Percentiles rank a stretch among this genome's conserved stretches.
Evolutionary conservation across 2,797 vertebrate species (phyloP).

Genomic region (Botia almorhae): DNA sequence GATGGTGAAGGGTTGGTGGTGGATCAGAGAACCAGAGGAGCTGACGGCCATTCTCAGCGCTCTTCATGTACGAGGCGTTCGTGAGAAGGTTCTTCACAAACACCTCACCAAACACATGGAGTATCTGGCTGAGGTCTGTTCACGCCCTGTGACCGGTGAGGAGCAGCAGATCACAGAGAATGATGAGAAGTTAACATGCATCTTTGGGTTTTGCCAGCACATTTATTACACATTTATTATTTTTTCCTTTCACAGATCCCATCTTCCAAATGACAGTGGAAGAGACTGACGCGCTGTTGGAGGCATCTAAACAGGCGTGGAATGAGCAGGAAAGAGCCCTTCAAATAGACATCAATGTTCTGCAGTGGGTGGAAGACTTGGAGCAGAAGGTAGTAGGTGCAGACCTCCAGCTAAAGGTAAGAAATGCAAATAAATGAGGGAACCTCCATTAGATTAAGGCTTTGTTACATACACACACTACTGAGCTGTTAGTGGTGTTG

Average conservation of each 20-base stretch:
- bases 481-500: not conserved
- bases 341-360: constrained; percentile 82
- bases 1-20: constrained; percentile 94
- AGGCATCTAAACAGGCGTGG: constrained; percentile 82
- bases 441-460: not conserved
- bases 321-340: constrained; percentile 83
- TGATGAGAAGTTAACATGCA: not conserved
- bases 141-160: constrained; percentile 80
- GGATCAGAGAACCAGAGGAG: constrained; percentile 87
- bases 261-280: constrained; percentile 81
- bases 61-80: constrained; percentile 88
- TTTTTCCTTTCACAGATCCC: constrained; percentile 74
- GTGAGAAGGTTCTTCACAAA: constrained; percentile 93
- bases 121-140: constrained; percentile 87
- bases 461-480: not conserved
- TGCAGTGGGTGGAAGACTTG: constrained; percentile 93
- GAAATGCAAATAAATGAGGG: not conserved
- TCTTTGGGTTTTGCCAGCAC: not conserved
- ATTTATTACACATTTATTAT: not conserved
- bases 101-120: constrained; percentile 94
- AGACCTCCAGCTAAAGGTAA: constrained; percentile 91
- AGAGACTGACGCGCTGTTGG: constrained; percentile 69
- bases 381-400: constrained; percentile 89
- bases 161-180: not conserved
- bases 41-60: constrained; percentile 83